A percentile compares a stretch with the other conserved stretches of the same genome.
Evolutionary conservation across 2,113 vertebrate species (phyloP).

Genomic region (Ia io): DNA sequence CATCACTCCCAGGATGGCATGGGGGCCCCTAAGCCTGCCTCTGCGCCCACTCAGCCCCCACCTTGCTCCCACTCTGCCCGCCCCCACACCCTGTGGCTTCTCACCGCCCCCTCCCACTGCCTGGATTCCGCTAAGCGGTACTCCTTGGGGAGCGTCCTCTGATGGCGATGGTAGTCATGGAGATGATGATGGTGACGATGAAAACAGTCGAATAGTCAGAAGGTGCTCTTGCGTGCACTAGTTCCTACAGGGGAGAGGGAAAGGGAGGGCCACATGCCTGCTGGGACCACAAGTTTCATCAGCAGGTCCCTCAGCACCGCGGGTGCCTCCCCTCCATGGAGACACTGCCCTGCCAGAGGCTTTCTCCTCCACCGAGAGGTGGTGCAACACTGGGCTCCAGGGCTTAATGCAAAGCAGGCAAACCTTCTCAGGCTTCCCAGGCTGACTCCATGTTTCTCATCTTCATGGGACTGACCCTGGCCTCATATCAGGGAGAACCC

Average conservation of each 20-base stretch:
- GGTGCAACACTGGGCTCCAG: neutral
- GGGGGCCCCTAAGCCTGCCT: neutral
- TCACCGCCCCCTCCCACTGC: neutral
- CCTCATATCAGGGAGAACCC: neutral
- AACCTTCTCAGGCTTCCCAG: neutral
- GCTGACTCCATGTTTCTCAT: neutral
- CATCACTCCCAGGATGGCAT: neutral
- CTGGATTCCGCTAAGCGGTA: neutral
- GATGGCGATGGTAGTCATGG: neutral
- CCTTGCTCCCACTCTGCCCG: accelerated
- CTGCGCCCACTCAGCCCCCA: no score
- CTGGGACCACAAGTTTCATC: neutral
- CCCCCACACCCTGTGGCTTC: neutral
- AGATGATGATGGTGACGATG: no score
- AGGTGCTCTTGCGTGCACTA: no score
- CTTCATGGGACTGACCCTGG: neutral
- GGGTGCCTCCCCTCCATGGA: neutral
- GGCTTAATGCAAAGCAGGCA: neutral
- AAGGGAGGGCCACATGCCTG: neutral
- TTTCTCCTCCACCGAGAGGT: neutral
- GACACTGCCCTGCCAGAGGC: neutral
- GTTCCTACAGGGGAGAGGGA: neutral
- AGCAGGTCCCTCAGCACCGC: accelerated
- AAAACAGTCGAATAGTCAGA: neutral
- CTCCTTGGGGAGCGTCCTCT: neutral